A percentile compares a stretch with the other conserved stretches of the same genome.
phyloP scores from a whole-genome alignment of 1,140 invertebrate genomes.

The Calliphora vicina region DNA sequence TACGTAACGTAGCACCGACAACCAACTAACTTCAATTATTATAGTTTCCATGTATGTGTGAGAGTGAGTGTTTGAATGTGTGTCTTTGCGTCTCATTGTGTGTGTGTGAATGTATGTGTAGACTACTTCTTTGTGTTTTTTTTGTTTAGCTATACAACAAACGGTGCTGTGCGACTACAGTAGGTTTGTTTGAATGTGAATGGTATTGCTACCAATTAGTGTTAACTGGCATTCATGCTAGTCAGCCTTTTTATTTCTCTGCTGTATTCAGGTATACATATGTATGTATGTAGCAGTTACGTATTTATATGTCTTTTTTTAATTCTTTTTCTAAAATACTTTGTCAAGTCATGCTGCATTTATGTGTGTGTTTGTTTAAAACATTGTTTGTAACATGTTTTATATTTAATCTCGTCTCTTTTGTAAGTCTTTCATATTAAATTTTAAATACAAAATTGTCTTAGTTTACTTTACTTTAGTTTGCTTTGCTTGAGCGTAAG shows the following conservation, averaged over 20 bases:
- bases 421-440: not conserved
- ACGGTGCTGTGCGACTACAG: not conserved
- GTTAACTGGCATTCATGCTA: slow-evolving; percentile 32
- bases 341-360: not conserved
- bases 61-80: not conserved
- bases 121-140: not conserved
- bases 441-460: not conserved
- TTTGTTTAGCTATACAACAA: not conserved
- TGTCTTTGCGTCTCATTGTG: not conserved
- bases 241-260: slow-evolving; percentile 29
- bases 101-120: not conserved
- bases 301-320: not conserved
- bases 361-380: not conserved
- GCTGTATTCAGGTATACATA: not conserved
- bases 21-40: slow-evolving; percentile 21
- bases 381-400: not conserved
- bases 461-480: too few relatives aligned
- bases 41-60: not conserved
- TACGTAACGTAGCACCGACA: slow-evolving; percentile 1
- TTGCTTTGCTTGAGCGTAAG: not conserved
- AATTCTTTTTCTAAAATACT: not conserved
- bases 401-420: not conserved
- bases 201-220: slow-evolving; percentile 32
- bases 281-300: too few relatives aligned
- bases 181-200: not conserved